Evolutionary conservation across 2,113 vertebrate species (phyloP).

Genomic region (Axis porcinus): DNA sequence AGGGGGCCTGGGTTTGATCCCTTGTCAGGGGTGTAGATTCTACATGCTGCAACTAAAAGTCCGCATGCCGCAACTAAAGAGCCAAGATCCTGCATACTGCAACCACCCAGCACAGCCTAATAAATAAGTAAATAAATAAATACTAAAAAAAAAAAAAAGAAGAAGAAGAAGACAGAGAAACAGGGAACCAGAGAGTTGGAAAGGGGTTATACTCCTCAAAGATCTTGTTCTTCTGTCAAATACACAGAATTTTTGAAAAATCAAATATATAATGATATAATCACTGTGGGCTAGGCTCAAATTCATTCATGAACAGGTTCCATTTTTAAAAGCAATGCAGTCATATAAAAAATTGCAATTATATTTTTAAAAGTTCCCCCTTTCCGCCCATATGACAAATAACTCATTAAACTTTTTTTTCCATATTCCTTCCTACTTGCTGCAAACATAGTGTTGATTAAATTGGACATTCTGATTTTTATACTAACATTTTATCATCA

Average conservation of each 20-base stretch:
- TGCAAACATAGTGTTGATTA: not conserved
- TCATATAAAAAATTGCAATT: not conserved
- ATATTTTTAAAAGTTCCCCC: not conserved
- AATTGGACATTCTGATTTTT: not conserved
- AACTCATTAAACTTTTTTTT: not conserved
- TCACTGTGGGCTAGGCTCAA: not conserved
- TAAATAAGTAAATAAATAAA: not conserved
- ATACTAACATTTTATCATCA: not conserved
- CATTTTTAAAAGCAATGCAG: not conserved
- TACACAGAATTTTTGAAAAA: not conserved
- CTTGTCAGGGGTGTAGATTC: not conserved
- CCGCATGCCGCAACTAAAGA: fast-evolving
- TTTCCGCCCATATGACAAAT: not conserved
- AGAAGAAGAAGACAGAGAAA: not conserved
- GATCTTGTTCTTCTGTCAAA: not conserved
- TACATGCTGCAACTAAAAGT: not conserved
- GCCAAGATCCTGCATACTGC: not conserved
- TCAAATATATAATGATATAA: not conserved
- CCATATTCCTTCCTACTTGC: not conserved
- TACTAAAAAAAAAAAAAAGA: not conserved
- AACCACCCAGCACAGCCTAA: not conserved
- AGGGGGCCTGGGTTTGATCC: not conserved
- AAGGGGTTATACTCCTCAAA: not conserved
- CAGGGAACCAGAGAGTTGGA: not conserved
- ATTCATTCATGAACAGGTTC: not conserved